These are phyloP conservation scores for Heteractis magnifica DNA, from an alignment of 92 coral and sea anemone genomes.

Conservation along the genomic window DNA sequence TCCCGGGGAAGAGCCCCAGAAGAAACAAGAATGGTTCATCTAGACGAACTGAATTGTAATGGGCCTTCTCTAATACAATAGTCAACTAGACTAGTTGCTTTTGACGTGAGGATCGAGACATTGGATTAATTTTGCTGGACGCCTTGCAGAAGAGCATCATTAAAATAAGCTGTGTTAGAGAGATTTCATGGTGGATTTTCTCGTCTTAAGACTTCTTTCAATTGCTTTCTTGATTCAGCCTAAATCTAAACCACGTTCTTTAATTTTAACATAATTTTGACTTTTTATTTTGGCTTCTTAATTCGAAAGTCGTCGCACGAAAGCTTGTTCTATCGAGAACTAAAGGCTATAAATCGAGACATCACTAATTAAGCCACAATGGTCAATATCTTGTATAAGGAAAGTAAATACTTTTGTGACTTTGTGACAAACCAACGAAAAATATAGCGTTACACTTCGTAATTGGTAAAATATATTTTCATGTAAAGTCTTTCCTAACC, in stretches of 20 bases:
- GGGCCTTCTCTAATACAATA: background rate
- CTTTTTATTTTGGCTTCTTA: background rate
- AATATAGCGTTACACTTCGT: background rate
- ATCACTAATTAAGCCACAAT: background rate
- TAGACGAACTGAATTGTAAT: constrained; percentile 8
- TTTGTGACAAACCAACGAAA: background rate
- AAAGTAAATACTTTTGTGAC: background rate
- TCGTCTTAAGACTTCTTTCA: background rate
- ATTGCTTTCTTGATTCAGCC: background rate
- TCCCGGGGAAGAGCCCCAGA: constrained; percentile 49
- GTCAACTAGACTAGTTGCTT: too few species aligned
- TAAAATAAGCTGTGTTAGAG: background rate
- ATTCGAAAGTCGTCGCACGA: background rate
- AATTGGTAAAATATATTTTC: constrained; percentile 1
- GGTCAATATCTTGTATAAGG: background rate
- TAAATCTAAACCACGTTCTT: too few species aligned
- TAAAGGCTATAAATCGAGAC: background rate
- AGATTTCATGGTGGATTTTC: background rate
- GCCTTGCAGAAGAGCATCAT: background rate
- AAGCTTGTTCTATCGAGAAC: background rate
- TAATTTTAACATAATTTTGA: background rate
- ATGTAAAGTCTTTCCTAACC: background rate
- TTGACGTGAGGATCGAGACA: background rate
- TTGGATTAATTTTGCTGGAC: background rate
- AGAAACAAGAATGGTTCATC: constrained; percentile 87